Conservation (phyloP, 2,888 invertebrate genomes). For the Cosmia pyralina region DNA sequence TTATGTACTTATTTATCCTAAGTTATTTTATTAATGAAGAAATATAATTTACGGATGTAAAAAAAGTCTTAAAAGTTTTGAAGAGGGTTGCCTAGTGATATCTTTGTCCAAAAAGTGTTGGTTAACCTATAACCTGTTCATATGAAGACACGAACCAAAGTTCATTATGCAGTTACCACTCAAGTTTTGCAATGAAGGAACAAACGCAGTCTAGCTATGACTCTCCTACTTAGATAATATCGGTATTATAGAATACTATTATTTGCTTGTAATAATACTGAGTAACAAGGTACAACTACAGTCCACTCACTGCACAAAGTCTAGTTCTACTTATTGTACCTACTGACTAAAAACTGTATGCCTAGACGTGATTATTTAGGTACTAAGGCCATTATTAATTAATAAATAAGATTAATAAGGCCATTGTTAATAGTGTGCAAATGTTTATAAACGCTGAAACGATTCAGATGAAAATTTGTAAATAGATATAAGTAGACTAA, state of each 20-base stretch:
- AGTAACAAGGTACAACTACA: conserved; percentile 8
- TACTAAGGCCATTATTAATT: background rate
- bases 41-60: background rate
- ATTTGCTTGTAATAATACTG: conserved; percentile 19
- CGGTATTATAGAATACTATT: conserved; percentile 1
- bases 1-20: no score
- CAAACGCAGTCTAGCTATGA: conserved; percentile 11
- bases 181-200: background rate
- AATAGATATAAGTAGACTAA: no score
- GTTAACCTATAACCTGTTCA: conserved; percentile 4
- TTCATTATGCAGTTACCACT: conserved; percentile 1
- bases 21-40: background rate
- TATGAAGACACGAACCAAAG: conserved; percentile 24
- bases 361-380: background rate
- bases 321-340: conserved; percentile 26
- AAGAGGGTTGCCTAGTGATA: background rate
- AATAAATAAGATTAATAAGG: no score
- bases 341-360: background rate
- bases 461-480: background rate
- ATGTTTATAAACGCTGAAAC: background rate
- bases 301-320: conserved; percentile 38
- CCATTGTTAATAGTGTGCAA: background rate
- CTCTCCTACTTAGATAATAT: conserved; percentile 6
- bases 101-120: background rate
- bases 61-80: background rate